Conservation (phyloP, 2,797 vertebrate species). For the Amphiprion clarkii region DNA sequence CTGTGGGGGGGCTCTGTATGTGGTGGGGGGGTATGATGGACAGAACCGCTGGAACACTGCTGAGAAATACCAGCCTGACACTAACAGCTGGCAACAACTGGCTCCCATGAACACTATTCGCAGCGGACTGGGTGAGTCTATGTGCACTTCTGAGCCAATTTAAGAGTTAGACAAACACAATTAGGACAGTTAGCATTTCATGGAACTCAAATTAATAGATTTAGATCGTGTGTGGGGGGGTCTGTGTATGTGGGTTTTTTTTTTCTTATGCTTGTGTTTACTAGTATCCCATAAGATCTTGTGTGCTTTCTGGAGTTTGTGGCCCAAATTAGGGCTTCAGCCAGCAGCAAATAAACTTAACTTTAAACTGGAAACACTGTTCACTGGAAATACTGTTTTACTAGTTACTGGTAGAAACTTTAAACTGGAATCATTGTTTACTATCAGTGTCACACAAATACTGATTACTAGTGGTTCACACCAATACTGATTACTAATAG, state of each 20-base stretch:
- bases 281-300: background rate
- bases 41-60: conserved; percentile 85
- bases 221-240: background rate
- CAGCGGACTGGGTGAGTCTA: conserved; percentile 86
- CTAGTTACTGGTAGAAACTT: too few relatives aligned
- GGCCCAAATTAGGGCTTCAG: background rate
- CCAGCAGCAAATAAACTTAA: background rate
- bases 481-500: too few relatives aligned
- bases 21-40: conserved; percentile 87
- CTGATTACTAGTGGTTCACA: too few relatives aligned
- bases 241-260: background rate
- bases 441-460: too few relatives aligned
- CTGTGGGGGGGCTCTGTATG: conserved; percentile 84
- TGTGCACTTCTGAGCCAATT: background rate
- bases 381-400: too few relatives aligned
- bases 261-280: background rate
- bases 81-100: conserved; percentile 85
- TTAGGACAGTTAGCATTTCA: background rate
- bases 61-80: conserved; percentile 87
- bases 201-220: background rate
- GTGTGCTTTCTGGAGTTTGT: conserved; percentile 1
- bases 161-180: background rate
- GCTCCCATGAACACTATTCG: conserved; percentile 85
- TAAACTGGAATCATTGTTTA: too few relatives aligned
- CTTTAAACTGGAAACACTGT: background rate